Percentiles rank a stretch among this genome's conserved stretches.
These are phyloP conservation scores for Drosophila burlai DNA, from an alignment of 1,140 invertebrate genomes.

Conservation along the genomic window DNA sequence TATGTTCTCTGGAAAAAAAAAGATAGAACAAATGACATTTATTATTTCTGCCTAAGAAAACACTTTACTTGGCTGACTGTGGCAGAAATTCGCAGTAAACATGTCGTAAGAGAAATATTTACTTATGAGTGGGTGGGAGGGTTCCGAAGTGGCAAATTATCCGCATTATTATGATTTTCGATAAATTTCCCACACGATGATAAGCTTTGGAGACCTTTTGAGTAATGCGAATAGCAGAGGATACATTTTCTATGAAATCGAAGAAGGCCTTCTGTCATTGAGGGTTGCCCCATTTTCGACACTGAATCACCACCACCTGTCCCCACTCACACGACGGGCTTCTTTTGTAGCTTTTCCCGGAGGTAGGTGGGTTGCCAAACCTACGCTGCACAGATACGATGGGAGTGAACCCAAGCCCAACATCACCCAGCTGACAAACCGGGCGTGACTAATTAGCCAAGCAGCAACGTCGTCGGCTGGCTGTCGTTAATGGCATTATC, in stretches of 20 bases:
- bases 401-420: slow-evolving; percentile 6
- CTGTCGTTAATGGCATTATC: slow-evolving; percentile 66
- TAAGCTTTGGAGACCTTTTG: background rate
- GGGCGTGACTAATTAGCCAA: slow-evolving; percentile 46
- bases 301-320: slow-evolving; percentile 31
- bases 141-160: background rate
- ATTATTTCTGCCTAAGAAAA: background rate
- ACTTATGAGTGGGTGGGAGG: background rate
- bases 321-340: slow-evolving; percentile 16
- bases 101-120: slow-evolving; percentile 11
- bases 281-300: slow-evolving; percentile 38
- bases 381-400: slow-evolving; percentile 7
- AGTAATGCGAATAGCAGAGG: background rate
- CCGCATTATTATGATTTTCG: slow-evolving; percentile 8
- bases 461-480: slow-evolving; percentile 9
- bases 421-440: slow-evolving; percentile 30
- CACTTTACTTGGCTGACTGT: background rate
- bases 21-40: slow-evolving; percentile 8
- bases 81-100: slow-evolving; percentile 8
- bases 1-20: background rate
- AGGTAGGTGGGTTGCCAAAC: slow-evolving; percentile 17
- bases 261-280: slow-evolving; percentile 9
- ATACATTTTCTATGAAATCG: slow-evolving; percentile 15
- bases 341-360: slow-evolving; percentile 4
- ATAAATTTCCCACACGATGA: slow-evolving; percentile 1